phyloP scores from a whole-genome alignment of 2,888 invertebrate species.

The Muscina levida region DNA sequence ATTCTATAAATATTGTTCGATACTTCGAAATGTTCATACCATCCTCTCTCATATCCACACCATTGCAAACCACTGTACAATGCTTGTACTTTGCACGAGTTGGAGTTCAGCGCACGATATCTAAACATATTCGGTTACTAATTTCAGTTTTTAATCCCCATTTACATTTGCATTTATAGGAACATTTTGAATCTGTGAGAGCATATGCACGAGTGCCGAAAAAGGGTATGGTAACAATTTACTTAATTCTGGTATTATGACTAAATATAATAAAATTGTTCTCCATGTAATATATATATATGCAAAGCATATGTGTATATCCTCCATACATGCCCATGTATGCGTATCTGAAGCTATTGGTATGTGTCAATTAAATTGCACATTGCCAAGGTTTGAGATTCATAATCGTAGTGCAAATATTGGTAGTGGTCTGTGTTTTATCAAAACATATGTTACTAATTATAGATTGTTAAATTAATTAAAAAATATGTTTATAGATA shows the following conservation, averaged over 20 bases:
- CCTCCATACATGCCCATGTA: too few relatives aligned
- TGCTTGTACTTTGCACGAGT: too few relatives aligned
- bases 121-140: neutral
- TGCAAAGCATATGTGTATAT: too few relatives aligned
- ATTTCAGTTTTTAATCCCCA: conserved; percentile 15
- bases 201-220: conserved; percentile 5
- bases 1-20: too few relatives aligned
- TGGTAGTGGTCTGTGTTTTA: conserved; percentile 11
- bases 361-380: conserved; percentile 25
- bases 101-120: too few relatives aligned
- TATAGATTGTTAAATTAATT: conserved; percentile 38
- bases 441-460: conserved; percentile 37
- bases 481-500: conserved; percentile 37
- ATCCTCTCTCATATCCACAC: too few relatives aligned
- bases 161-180: neutral
- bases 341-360: conserved; percentile 1
- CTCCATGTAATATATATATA: too few relatives aligned
- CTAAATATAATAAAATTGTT: conserved; percentile 22
- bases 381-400: conserved; percentile 10
- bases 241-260: conserved; percentile 28
- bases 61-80: too few relatives aligned
- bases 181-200: neutral
- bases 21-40: too few relatives aligned
- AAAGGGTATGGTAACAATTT: conserved; percentile 34
- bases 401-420: conserved; percentile 20